Evolutionary conservation across 2,113 vertebrate genomes (phyloP).

Genomic region (Antigone vipio): DNA sequence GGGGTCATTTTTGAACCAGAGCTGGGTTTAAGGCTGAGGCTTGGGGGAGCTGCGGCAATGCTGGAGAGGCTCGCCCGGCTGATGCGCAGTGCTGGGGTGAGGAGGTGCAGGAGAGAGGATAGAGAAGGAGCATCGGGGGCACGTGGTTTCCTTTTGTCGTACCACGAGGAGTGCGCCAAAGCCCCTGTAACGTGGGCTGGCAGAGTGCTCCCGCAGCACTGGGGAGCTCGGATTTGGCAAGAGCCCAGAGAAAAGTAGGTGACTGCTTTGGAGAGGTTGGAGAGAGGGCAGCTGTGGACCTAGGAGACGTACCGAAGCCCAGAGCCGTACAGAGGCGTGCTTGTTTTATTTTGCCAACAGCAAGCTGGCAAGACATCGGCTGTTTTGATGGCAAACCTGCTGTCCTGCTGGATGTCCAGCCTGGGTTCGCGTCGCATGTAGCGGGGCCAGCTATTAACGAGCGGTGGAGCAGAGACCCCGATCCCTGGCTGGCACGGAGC

Average conservation of each 20-base stretch:
- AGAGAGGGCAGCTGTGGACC: neutral
- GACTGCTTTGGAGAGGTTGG: neutral
- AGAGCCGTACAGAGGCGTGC: neutral
- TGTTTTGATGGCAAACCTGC: neutral
- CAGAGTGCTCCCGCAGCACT: neutral
- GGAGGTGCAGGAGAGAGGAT: neutral
- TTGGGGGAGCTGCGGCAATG: neutral
- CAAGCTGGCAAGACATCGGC: neutral
- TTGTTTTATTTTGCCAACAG: neutral
- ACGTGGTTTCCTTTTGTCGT: neutral
- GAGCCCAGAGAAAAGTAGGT: neutral
- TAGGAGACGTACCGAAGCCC: neutral
- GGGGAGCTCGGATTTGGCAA: neutral
- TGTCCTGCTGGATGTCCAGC: neutral
- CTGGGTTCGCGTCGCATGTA: rapidly evolving
- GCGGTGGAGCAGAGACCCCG: neutral
- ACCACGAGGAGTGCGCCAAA: neutral
- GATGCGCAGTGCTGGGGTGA: neutral
- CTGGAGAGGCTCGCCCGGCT: neutral
- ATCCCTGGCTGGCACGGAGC: rapidly evolving
- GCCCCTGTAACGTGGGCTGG: neutral
- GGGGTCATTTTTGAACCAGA: neutral
- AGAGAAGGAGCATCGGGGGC: neutral
- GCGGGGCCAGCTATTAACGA: neutral
- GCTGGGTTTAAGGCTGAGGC: neutral